phyloP scores from a whole-genome alignment of 2,888 invertebrate genomes.

The Auanema sp. region DNA sequence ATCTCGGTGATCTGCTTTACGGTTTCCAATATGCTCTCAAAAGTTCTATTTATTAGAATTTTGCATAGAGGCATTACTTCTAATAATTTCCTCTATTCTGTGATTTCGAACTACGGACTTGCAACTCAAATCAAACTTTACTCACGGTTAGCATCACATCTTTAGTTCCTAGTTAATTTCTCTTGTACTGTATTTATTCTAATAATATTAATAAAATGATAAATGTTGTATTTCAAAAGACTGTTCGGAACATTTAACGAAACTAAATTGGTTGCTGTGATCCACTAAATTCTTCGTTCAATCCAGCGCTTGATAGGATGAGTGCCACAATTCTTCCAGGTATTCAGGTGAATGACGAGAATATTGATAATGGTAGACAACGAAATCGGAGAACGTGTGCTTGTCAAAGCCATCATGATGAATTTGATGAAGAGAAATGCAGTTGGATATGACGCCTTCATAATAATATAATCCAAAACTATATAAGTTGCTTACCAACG shows the following conservation, averaged over 20 bases:
- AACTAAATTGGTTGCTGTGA: too few species aligned
- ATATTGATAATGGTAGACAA: conserved; percentile 63
- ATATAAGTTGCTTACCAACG: conserved; percentile 43
- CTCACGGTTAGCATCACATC: too few species aligned
- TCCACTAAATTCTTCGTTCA: background rate
- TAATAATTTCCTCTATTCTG: too few species aligned
- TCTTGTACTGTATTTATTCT: background rate
- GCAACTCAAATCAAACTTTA: too few species aligned
- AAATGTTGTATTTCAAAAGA: conserved; percentile 7
- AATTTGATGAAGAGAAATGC: conserved; percentile 38
- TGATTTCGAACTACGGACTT: too few species aligned
- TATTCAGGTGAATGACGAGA: conserved; percentile 51
- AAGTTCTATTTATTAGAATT: too few species aligned
- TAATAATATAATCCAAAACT: background rate
- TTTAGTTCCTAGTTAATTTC: too few species aligned
- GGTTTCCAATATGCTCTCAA: too few species aligned
- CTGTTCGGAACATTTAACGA: conserved; percentile 3
- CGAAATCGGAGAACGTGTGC: conserved; percentile 51
- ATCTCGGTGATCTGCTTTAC: too few species aligned
- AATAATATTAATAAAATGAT: background rate
- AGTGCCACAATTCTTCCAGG: conserved; percentile 45
- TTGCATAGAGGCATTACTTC: too few species aligned
- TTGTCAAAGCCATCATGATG: conserved; percentile 60
- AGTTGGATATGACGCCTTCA: conserved; percentile 50
- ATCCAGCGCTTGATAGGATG: background rate